Base-by-base conservation (phyloP, 2,113 vertebrate genomes). In the Amazona guildingii region DNA sequence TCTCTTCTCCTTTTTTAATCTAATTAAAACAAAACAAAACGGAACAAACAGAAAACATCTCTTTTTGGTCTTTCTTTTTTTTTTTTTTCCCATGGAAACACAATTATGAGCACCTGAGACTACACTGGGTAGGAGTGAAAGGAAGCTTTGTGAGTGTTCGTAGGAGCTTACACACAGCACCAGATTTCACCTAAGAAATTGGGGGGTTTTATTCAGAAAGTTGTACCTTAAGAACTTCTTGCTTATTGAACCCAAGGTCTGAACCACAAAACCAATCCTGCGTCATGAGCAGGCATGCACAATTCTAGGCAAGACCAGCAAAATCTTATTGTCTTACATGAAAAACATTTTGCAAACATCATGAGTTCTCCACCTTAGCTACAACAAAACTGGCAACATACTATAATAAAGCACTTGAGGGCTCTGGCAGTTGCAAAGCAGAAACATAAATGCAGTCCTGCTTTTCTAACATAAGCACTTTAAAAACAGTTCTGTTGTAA, bases 381-480 rank as follows among this genome's bases (percentile, higher is more conserved):
- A 73, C 49, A 91, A 48, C 28, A 91, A 77, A 95, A 83, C 54
- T 91, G 63, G 75, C 84, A 90, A 25, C 57, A 41, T 57, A 41
- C 82, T 94, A 80, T 77, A 85, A 94, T 88, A 88, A 92, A 91
- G 23, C 12, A 80, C n/a, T 95, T 96, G 91, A 96, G 93, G 87
- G 90, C 49, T 93, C 85, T 96, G 96, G 94, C 90, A 95, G 57
- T 77, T 70, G 49, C 67, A 59, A 63, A 81, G 21, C 28, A 94
- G 70, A 91, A 93, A 92, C 55, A 85, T 92, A 93, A 96, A 85
- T 77, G 77, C 59, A 91, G 86, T 79, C 24, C 49, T 89, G 70
- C 27, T 82, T 81, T 91, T 79, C 91, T 92, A 83, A 76, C 78
- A 67, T 90, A 92, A 93, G 63, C 67, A 55, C 52, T 93, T 91